Evolutionary conservation across 2,113 vertebrate genomes (phyloP), one percentile per base, ranked within the genome.

Genomic region (Mastomys natalensis): DNA sequence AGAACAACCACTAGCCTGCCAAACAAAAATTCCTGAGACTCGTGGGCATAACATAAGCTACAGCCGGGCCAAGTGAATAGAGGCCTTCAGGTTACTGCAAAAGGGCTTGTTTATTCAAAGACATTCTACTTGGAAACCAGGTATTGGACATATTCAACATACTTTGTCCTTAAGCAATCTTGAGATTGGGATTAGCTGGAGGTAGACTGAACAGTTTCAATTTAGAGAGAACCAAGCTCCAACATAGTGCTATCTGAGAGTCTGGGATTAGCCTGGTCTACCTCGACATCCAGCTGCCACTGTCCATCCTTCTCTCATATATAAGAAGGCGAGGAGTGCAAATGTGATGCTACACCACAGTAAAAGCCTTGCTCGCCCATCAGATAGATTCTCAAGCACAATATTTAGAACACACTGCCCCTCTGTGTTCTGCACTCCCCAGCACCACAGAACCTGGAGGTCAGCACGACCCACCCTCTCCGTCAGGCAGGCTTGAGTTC

Each of bases 381-480:
- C 7, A 92, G 31, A 92, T 0, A 89, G 0, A 85, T 66, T 90
- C 45, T 58, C 6, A 93, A 37, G 45, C 48, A 4, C 24, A 96
- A 76, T 5, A 80, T 13, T 58, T 17, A 95, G 91, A 94, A 80
- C 45, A 53, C 16, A 93, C 89, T 89, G 89, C 43, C 55, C 68
- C 66, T 96, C 78, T 84, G 43, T 76, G 22, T 55, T 58, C 74
- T 58, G 34, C 82, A 89, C 85, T 92, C 77, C 58, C 45, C 68
- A 40, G 43, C 19, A 82, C 21, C 90, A 90, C 64, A 68, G 68
- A 95, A 82, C 6, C 68, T 88, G 74, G 24, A 96, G 53, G 73
- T 93, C 95, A 72, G 89, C 0, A n/a, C 82, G 45, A 91, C 76
- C 95, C 89, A 40, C 48, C 94, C 51, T 88, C 97, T 88, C 85